Percentiles rank a stretch among this genome's conserved stretches.
Evolutionary conservation across 2,113 vertebrate genomes (phyloP).

Genomic region (Xiphophorus maculatus): DNA sequence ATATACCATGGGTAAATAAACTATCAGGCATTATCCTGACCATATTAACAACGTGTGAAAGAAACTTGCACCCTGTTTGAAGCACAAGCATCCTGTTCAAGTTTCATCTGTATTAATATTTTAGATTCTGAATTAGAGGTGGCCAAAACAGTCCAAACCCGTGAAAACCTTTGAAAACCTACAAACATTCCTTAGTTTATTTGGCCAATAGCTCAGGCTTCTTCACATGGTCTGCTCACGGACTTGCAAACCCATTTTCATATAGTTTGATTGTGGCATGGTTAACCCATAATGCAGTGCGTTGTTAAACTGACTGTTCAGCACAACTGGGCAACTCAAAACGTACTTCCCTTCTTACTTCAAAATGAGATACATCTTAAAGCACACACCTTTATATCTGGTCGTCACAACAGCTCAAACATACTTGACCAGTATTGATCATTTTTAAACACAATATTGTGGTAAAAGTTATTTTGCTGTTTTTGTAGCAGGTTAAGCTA

Average conservation of each 20-base stretch:
- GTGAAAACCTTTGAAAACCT: not conserved
- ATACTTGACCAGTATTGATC: not conserved
- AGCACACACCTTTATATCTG: not conserved
- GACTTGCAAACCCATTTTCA: too few species aligned
- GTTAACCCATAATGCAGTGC: too few species aligned
- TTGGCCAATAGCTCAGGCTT: not conserved
- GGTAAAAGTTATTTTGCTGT: not conserved
- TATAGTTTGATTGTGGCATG: too few species aligned
- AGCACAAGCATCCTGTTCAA: not conserved
- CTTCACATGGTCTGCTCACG: not conserved
- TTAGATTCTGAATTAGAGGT: not conserved
- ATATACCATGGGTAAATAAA: not conserved
- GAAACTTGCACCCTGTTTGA: too few species aligned
- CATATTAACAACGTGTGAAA: constrained; percentile 10
- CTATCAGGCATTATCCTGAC: not conserved
- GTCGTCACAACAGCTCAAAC: not conserved
- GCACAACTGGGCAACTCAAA: not conserved
- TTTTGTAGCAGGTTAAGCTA: too few species aligned
- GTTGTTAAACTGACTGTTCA: too few species aligned
- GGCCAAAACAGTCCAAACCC: not conserved
- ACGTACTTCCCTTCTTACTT: not conserved
- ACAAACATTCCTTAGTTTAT: not conserved
- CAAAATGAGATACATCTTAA: not conserved
- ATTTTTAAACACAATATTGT: not conserved
- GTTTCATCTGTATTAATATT: not conserved